Conservation (phyloP, 2,797 vertebrate genomes). For the Halcyon smyrnensis region DNA sequence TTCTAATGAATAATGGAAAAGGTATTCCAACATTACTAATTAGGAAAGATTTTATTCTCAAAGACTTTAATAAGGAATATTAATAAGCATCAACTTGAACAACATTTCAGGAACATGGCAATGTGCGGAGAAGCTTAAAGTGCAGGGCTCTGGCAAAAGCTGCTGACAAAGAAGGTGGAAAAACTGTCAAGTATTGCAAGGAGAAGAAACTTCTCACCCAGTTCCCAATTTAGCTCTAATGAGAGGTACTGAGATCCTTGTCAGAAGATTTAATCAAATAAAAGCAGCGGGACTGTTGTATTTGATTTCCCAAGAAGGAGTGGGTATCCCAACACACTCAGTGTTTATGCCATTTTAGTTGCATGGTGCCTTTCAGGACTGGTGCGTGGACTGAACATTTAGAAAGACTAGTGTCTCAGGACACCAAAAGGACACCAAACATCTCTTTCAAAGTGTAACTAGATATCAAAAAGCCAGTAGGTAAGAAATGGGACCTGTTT, state of each 20-base stretch:
- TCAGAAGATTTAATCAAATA: not conserved
- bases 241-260: not conserved
- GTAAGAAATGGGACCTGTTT: not conserved
- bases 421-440: accelerated
- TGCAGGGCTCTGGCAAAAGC: not conserved
- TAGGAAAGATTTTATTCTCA: conserved; percentile 45
- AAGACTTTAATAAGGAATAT: conserved; percentile 47
- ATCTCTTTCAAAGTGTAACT: too few relatives aligned
- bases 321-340: not conserved
- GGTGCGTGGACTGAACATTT: not conserved
- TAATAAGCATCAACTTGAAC: conserved; percentile 38
- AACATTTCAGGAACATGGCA: not conserved
- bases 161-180: not conserved
- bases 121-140: conserved; percentile 10
- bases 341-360: not conserved
- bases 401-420: accelerated
- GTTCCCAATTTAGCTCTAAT: not conserved
- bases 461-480: not conserved
- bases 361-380: not conserved
- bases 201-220: not conserved
- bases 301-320: not conserved
- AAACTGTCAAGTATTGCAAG: not conserved
- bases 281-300: not conserved
- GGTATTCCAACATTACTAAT: conserved; percentile 18
- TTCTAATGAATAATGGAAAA: conserved; percentile 60